phyloP scores from a whole-genome alignment of 2,888 invertebrate species.

The Patella depressa region DNA sequence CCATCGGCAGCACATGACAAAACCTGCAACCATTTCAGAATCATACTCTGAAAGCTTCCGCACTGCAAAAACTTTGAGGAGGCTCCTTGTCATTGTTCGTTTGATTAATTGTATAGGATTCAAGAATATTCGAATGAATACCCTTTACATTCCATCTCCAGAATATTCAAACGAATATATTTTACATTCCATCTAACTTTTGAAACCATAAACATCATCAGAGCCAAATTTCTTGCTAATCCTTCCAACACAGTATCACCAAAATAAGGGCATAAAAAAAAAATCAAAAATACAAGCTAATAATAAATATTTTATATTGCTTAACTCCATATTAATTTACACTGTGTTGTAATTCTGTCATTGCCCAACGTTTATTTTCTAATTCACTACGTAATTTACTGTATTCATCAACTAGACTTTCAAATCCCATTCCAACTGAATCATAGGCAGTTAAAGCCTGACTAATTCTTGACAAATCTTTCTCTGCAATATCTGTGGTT shows the following conservation, averaged over 20 bases:
- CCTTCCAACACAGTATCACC: too few species aligned
- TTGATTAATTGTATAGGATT: too few species aligned
- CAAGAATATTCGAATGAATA: too few species aligned
- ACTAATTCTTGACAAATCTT: conserved; percentile 48
- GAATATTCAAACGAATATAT: too few species aligned
- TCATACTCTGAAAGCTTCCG: too few species aligned
- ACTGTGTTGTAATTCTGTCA: conserved; percentile 44
- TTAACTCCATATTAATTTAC: neutral
- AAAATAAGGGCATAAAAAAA: too few species aligned
- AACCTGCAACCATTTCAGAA: too few species aligned
- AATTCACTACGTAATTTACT: conserved; percentile 57
- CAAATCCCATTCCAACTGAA: conserved; percentile 63
- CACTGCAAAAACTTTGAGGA: too few species aligned
- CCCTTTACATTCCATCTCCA: neutral
- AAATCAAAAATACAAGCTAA: too few species aligned
- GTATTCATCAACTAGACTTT: conserved; percentile 59
- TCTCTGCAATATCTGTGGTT: conserved; percentile 46
- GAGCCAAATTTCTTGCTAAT: too few species aligned
- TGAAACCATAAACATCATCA: neutral
- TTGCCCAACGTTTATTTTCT: conserved; percentile 66
- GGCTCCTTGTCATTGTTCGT: too few species aligned
- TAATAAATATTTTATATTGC: neutral
- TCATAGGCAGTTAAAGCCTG: conserved; percentile 61
- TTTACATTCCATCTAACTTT: neutral
- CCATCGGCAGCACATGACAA: too few species aligned